These are phyloP conservation scores for Periophthalmodon schlosseri DNA, from an alignment of 2,113 vertebrate genomes.

Conservation along the genomic window DNA sequence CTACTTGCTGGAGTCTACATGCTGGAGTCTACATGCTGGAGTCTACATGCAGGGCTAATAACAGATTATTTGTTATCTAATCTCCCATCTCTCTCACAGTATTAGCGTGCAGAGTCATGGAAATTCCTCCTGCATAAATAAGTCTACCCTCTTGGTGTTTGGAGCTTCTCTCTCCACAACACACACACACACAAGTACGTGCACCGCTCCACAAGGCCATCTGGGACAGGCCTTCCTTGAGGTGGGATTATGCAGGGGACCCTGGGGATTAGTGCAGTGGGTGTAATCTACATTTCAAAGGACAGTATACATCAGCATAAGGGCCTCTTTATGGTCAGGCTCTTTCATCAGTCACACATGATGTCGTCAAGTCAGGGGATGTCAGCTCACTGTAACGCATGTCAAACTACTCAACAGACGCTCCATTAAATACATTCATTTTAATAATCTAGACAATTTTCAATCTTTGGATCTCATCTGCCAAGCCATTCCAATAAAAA, in stretches of 20 bases:
- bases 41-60: conserved; percentile 3
- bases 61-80: conserved; percentile 12
- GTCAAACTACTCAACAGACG: background rate
- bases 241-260: conserved; percentile 1
- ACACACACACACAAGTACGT: background rate
- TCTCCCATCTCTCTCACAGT: background rate
- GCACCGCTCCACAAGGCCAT: background rate
- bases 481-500: no score
- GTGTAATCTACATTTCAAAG: conserved; percentile 13
- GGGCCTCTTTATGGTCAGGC: background rate
- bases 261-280: conserved; percentile 4
- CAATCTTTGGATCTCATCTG: no score
- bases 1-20: no score
- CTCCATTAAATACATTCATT: background rate
- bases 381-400: background rate
- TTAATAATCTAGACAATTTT: no score
- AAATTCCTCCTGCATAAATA: conserved; percentile 1
- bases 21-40: background rate
- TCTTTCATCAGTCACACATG: conserved; percentile 6
- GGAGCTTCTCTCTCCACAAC: background rate
- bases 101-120: background rate
- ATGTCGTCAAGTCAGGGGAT: background rate
- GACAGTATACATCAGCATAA: background rate
- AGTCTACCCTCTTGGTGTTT: background rate
- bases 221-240: background rate